Conservation (phyloP, 1,140 invertebrate species). For the Drosophila tropicalis region DNA sequence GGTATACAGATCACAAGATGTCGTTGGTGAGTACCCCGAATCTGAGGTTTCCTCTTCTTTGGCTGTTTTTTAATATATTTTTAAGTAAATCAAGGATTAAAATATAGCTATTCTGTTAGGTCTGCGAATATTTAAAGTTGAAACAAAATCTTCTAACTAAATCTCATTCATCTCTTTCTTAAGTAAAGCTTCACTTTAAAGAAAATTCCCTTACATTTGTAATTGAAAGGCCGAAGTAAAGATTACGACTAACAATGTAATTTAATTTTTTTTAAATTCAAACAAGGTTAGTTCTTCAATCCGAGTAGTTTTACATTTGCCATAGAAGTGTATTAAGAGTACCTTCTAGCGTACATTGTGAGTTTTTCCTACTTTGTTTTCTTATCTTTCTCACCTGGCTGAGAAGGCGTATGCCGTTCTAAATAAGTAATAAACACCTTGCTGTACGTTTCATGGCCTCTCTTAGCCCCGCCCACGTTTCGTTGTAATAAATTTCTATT, state of each 20-base stretch:
- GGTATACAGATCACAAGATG: not conserved
- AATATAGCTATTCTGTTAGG: not conserved
- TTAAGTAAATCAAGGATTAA: not conserved
- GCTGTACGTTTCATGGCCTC: slow-evolving; percentile 22
- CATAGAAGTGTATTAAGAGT: not conserved
- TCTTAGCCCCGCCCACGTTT: slow-evolving; percentile 33
- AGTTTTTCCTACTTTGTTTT: not conserved
- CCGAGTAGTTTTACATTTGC: not conserved
- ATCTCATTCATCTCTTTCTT: too few species aligned
- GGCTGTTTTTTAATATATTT: not conserved
- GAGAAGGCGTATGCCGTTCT: slow-evolving; percentile 40
- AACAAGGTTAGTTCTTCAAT: too few species aligned
- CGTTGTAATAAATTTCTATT: slow-evolving; percentile 73
- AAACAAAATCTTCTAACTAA: too few species aligned
- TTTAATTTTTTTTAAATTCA: too few species aligned
- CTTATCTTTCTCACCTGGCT: slow-evolving; percentile 1
- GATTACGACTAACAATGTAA: too few species aligned
- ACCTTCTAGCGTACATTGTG: not conserved
- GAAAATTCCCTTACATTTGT: too few species aligned
- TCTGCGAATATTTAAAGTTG: too few species aligned
- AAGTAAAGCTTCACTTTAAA: too few species aligned
- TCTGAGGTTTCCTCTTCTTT: not conserved
- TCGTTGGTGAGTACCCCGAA: not conserved
- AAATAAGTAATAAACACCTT: slow-evolving; percentile 79
- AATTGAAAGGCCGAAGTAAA: too few species aligned